Percentiles rank a stretch among this genome's conserved stretches.
Evolutionary conservation across 2,888 invertebrate species (phyloP).

Genomic region (Oscheius onirici): DNA sequence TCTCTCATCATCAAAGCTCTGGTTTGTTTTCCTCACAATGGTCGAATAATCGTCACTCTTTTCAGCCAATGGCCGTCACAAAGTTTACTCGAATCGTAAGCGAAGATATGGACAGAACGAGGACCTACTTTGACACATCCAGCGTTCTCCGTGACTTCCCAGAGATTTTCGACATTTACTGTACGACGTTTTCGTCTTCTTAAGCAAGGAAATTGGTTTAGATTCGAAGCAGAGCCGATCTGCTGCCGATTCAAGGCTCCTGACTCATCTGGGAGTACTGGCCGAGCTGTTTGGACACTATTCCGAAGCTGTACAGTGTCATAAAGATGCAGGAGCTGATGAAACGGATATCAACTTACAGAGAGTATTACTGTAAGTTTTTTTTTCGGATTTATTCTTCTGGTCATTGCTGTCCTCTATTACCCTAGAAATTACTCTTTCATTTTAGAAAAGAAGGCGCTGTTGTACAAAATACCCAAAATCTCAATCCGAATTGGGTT

Average conservation of each 20-base stretch:
- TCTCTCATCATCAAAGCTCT: conserved; percentile 39
- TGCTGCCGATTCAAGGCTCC: not conserved
- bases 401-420: too few species aligned
- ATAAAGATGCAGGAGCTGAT: not conserved
- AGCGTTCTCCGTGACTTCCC: conserved; percentile 41
- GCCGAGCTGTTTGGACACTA: conserved; percentile 51
- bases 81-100: conserved; percentile 18
- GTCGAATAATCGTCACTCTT: too few species aligned
- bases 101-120: not conserved
- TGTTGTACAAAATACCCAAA: not conserved
- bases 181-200: too few species aligned
- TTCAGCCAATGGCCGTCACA: conserved; percentile 18
- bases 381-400: not conserved
- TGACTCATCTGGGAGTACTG: conserved; percentile 44
- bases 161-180: conserved; percentile 37
- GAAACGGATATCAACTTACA: not conserved
- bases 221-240: not conserved
- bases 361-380: conserved; percentile 32
- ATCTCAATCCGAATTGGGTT: too few species aligned
- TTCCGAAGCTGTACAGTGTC: conserved; percentile 34
- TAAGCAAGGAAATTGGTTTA: not conserved
- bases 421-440: too few species aligned
- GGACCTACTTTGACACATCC: conserved; percentile 26
- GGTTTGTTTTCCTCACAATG: not conserved
- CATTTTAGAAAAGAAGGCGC: not conserved